Percentiles rank a stretch among this genome's conserved stretches.
Evolutionary conservation across 2,797 vertebrate species (phyloP).

Genomic region (Florisuga fusca): DNA sequence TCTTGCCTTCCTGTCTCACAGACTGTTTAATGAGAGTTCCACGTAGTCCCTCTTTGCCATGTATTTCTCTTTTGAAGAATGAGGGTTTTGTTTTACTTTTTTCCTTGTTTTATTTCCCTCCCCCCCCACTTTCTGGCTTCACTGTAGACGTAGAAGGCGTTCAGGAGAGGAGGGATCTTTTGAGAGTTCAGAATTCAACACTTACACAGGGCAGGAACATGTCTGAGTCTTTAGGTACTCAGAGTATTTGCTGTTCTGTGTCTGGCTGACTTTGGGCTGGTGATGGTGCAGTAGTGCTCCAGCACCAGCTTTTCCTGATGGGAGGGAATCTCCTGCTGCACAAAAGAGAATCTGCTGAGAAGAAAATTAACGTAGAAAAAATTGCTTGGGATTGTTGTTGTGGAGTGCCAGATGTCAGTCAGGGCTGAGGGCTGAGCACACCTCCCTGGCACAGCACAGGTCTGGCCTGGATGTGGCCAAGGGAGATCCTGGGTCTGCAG

Average conservation of each 20-base stretch:
- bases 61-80: not conserved
- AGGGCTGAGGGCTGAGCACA: rapidly evolving
- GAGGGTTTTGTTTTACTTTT: not conserved
- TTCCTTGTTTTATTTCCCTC: no score
- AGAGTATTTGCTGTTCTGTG: rapidly evolving
- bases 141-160: not conserved
- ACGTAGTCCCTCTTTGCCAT: not conserved
- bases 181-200: not conserved
- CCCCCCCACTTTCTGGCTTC: not conserved
- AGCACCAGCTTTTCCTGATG: not conserved
- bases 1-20: not conserved
- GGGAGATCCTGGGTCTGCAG: rapidly evolving
- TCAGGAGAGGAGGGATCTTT: not conserved
- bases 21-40: not conserved
- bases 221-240: no score
- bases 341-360: not conserved
- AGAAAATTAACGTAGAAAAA: not conserved
- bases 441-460: not conserved
- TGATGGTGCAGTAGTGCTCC: not conserved
- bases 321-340: not conserved
- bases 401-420: no score
- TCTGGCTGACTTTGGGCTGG: not conserved
- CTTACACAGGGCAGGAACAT: not conserved
- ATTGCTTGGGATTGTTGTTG: not conserved
- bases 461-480: not conserved